Base-by-base conservation (phyloP, 2,797 vertebrate species). In the Discoglossus pictus region DNA sequence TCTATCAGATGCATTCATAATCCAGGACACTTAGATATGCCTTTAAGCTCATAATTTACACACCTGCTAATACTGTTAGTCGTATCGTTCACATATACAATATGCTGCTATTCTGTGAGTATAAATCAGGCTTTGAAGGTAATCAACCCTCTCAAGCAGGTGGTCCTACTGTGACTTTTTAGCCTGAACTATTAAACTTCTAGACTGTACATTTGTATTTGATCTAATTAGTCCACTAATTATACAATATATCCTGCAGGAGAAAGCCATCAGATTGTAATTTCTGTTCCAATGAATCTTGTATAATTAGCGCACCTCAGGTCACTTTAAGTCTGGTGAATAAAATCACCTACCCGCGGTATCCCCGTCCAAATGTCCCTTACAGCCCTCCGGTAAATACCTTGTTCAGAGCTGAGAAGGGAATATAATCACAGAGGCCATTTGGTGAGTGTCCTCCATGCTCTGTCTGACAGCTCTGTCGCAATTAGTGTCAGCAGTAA, bases 191-290 rank as follows among this genome's bases (percentile, higher is more conserved):
- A 56, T 62, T 48, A 62, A 42, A 42, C 58, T 46, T 61, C 39
- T 15, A 38, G 17, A 51, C 13, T 63, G 39, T 62, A 62, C 40
- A 34, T 63, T 70, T 42, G 11, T 55, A 55, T 70, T 50, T 70
- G 67, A 63, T 70, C 42, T 63, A 70, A 70, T 70, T 70, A 70
- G 67, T 48, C 46, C 40, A 17, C 13, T 70, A 70, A 70, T 70
- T 70, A 56, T 54, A 63, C 51, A 62, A 50, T 48, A 27, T 70
- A 48, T 62, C 59, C 67, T 70, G 21, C 34, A 68, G 66, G 56
- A 60, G 20, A 59, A 61, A 53, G 48, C 44, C 56, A 47, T 13
- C 51, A 63, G 59, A 62, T 56, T 48, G 47, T 50, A 48, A 70
- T 63, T 63, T 63, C 34, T 62, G 27, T 70, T 56, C 40, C 67